Evolutionary conservation across 2,113 vertebrate species (phyloP).

Genomic region (Paratilapia polleni): DNA sequence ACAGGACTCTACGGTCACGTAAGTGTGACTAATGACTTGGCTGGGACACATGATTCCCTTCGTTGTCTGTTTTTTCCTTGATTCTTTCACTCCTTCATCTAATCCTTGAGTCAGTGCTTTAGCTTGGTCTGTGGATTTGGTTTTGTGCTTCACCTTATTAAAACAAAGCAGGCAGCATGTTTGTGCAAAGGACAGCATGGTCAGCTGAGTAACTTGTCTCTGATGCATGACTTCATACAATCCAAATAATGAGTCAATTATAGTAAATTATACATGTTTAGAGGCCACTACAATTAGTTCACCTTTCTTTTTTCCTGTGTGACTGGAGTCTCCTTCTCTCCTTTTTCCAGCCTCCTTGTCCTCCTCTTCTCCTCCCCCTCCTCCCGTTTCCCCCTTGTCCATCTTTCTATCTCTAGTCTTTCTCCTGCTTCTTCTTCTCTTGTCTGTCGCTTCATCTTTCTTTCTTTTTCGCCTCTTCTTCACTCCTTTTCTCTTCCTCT

Average conservation of each 20-base stretch:
- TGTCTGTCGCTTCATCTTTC: constrained; percentile 21
- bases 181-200: constrained; percentile 32
- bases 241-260: constrained; percentile 75
- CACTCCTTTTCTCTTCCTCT: constrained; percentile 43
- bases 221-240: constrained; percentile 67
- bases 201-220: constrained; percentile 62
- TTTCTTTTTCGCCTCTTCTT: background rate
- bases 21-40: constrained; percentile 61
- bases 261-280: constrained; percentile 74
- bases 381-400: background rate
- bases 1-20: constrained; percentile 17
- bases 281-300: constrained; percentile 62
- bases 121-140: constrained; percentile 2
- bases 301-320: constrained; percentile 55
- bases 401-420: background rate
- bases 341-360: constrained; percentile 18
- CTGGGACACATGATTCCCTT: constrained; percentile 30
- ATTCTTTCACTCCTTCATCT: background rate
- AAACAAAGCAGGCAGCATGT: constrained; percentile 43
- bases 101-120: constrained; percentile 18
- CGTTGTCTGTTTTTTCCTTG: background rate
- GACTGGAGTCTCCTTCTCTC: constrained; percentile 7
- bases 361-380: background rate
- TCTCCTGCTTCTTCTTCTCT: background rate
- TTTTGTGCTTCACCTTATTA: constrained; percentile 41